Evolutionary conservation across 2,797 vertebrate species (phyloP).

Genomic region (Distichodus sexfasciatus): DNA sequence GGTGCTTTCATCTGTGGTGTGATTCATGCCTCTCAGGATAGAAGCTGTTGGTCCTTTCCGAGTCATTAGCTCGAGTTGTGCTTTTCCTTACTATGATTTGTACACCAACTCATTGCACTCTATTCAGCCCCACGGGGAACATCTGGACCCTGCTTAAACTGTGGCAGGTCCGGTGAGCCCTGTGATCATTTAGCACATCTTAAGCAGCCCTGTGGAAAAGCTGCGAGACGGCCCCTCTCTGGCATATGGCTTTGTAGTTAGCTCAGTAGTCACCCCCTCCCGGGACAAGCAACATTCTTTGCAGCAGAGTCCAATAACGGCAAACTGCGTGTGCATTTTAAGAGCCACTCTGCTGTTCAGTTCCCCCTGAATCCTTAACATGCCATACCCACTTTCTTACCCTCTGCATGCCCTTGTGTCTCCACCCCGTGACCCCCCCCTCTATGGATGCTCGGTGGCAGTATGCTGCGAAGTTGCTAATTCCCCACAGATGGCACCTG

Average conservation of each 20-base stretch:
- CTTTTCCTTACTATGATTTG: constrained; percentile 26
- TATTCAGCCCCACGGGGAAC: constrained; percentile 7
- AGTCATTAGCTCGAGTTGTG: constrained; percentile 44
- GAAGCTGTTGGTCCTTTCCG: constrained; percentile 18
- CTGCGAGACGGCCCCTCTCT: constrained; percentile 32
- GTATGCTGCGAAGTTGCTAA: constrained; percentile 39
- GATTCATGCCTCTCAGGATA: constrained; percentile 45
- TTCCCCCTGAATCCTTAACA: not conserved
- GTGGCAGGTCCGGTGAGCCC: constrained; percentile 36
- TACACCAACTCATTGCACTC: constrained; percentile 3
- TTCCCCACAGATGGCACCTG: constrained; percentile 44
- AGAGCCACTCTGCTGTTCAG: constrained; percentile 9
- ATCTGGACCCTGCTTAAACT: constrained; percentile 47
- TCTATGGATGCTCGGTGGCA: constrained; percentile 20
- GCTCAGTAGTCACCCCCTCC: constrained; percentile 50
- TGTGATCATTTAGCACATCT: constrained; percentile 51
- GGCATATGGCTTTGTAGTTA: constrained; percentile 48
- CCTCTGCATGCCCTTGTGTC: constrained; percentile 25
- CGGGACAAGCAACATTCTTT: constrained; percentile 25
- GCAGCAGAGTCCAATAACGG: constrained; percentile 26
- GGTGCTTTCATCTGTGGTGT: constrained; percentile 47
- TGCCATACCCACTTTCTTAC: constrained; percentile 25
- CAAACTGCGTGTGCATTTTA: constrained; percentile 44
- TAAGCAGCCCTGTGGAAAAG: constrained; percentile 28
- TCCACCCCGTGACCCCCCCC: constrained; percentile 20